phyloP scores from a whole-genome alignment of 92 coral and sea anemone species.

The Meandrina meandrites region DNA sequence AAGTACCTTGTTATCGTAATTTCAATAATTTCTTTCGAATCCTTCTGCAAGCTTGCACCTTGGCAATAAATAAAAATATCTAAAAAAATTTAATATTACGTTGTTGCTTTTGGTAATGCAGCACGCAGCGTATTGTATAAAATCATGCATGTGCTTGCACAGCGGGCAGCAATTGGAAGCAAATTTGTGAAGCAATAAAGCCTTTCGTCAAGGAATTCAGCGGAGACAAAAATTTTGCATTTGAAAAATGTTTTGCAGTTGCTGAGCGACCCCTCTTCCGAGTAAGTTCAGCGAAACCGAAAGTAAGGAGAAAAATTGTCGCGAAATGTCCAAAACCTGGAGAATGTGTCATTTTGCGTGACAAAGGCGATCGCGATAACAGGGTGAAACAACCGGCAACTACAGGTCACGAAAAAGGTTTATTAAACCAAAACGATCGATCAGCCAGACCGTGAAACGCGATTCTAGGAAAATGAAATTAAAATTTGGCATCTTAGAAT shows the following conservation, averaged over 20 bases:
- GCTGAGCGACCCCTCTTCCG: background rate
- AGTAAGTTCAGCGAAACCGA: background rate
- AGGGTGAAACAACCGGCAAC: background rate
- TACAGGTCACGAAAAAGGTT: conserved; percentile 17
- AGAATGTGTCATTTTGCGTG: background rate
- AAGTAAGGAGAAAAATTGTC: background rate
- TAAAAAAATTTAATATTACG: background rate
- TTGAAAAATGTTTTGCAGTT: background rate
- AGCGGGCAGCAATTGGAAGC: background rate
- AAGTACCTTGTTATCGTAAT: background rate
- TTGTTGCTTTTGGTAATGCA: background rate
- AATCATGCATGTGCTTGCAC: background rate
- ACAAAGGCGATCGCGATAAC: background rate
- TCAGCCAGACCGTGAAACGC: background rate
- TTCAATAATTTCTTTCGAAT: background rate
- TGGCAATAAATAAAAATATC: background rate
- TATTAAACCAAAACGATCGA: background rate
- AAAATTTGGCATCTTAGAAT: background rate
- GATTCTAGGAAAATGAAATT: background rate
- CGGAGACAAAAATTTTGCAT: background rate
- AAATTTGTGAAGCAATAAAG: background rate
- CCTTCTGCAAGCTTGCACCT: background rate
- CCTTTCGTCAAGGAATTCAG: background rate
- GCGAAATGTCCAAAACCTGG: background rate
- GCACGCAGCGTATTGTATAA: no score